Evolutionary conservation across 1,140 invertebrate genomes (phyloP).

Genomic region (Semibalanus balanoides): DNA sequence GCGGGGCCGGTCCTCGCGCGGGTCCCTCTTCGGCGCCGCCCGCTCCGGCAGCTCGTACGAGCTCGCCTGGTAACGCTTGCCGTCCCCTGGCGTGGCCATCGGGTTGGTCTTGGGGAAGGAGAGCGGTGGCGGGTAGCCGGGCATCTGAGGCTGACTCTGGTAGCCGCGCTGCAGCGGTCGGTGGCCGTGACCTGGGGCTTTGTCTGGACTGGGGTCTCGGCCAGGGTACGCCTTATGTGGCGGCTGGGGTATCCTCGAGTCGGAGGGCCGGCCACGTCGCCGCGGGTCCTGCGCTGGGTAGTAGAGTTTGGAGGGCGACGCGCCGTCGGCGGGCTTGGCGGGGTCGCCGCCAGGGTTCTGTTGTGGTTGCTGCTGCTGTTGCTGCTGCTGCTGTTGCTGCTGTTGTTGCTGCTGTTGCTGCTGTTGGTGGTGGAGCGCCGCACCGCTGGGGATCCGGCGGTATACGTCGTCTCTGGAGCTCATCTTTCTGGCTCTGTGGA

Average conservation of each 20-base stretch:
- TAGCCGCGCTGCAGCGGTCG: too few species aligned
- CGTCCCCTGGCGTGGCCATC: neutral
- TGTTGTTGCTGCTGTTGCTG: too few species aligned
- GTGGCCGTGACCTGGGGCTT: neutral
- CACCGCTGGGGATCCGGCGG: neutral
- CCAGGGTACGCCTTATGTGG: neutral
- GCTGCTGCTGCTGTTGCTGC: too few species aligned
- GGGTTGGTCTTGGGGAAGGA: conserved; percentile 1
- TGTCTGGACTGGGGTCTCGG: too few species aligned
- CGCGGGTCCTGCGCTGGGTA: neutral
- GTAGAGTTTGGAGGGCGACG: neutral
- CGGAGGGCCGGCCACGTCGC: too few species aligned
- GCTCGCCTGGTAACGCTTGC: neutral
- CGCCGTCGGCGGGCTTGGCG: neutral
- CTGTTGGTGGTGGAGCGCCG: neutral
- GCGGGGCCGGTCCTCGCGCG: neutral
- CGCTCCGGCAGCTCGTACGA: neutral
- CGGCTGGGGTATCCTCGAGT: neutral
- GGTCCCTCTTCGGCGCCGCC: neutral
- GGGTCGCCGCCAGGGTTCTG: neutral
- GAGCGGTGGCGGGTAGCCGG: neutral
- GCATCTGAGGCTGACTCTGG: neutral
- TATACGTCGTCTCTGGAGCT: neutral
- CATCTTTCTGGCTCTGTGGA: neutral
- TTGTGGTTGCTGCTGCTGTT: too few species aligned